Conservation (phyloP, 1,140 invertebrate genomes). For the Phthorimaea operculella region DNA sequence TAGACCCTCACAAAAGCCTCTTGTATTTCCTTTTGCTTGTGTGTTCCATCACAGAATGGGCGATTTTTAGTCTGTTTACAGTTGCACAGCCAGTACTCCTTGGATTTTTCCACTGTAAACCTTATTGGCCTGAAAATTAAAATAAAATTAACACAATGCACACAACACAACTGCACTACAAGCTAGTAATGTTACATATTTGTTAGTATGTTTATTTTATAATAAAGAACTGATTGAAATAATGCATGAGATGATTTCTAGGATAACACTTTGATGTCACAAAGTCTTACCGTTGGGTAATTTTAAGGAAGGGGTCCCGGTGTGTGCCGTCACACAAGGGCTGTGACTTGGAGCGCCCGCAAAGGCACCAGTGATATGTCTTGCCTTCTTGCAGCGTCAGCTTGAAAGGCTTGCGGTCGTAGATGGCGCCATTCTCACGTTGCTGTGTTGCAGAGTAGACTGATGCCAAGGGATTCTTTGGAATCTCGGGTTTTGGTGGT, state of each 20-base stretch:
- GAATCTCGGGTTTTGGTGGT: conserved; percentile 67
- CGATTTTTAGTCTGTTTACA: conserved; percentile 96
- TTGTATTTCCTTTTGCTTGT: conserved; percentile 79
- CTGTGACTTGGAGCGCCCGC: conserved; percentile 91
- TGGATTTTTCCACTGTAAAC: conserved; percentile 88
- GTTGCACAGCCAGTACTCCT: conserved; percentile 98
- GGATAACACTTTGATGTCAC: too few relatives aligned
- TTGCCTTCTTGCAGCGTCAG: conserved; percentile 79
- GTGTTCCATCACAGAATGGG: conserved; percentile 98
- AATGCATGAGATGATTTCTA: too few relatives aligned
- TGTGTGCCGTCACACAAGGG: conserved; percentile 97
- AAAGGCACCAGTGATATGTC: conserved; percentile 94
- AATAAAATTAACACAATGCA: conserved; percentile 4
- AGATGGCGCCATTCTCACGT: conserved; percentile 76
- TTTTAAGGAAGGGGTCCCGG: conserved; percentile 78
- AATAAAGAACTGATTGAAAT: too few relatives aligned
- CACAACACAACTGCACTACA: too few relatives aligned
- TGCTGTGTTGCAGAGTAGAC: conserved; percentile 71
- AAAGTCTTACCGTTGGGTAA: conserved; percentile 68
- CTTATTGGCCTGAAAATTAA: conserved; percentile 75
- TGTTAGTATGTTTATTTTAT: background rate
- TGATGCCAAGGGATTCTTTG: conserved; percentile 72
- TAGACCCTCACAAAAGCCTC: conserved; percentile 24
- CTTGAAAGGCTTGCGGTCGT: conserved; percentile 92
- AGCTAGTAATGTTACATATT: too few relatives aligned